Conservation (phyloP, 2,113 vertebrate species). For the Theristicus caerulescens region DNA sequence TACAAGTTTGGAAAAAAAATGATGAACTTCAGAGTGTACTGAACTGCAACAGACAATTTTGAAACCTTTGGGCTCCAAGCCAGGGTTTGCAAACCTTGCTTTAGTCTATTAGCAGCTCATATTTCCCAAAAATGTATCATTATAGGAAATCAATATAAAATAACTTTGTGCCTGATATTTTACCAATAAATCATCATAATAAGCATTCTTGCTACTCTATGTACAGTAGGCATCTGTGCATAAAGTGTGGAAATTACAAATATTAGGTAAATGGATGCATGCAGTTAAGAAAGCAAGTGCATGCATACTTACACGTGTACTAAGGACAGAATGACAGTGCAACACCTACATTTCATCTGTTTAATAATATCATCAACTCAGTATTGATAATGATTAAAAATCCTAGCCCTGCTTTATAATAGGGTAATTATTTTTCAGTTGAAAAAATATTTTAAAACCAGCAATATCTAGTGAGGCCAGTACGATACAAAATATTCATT, state of each 20-base stretch:
- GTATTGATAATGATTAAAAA: not conserved
- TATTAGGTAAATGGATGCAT: not conserved
- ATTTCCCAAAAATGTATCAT: not conserved
- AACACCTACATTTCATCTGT: not conserved
- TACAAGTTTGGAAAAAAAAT: not conserved
- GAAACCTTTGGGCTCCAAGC: not conserved
- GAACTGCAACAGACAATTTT: not conserved
- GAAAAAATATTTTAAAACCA: not conserved
- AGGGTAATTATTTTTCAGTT: not conserved
- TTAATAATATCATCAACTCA: not conserved
- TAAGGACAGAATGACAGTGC: not conserved
- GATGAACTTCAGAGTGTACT: not conserved
- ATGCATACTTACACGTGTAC: not conserved
- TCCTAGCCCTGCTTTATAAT: not conserved
- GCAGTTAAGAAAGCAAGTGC: not conserved
- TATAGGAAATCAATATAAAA: not conserved
- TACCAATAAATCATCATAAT: not conserved
- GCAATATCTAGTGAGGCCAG: not conserved
- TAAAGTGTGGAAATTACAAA: not conserved
- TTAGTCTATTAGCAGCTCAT: not conserved
- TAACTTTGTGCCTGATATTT: not conserved
- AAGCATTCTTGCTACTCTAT: not conserved
- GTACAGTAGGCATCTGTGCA: not conserved
- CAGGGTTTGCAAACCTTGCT: not conserved
- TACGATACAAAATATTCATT: not conserved